phyloP scores from a whole-genome alignment of 2,888 invertebrate genomes.

The Omphaloscelis lunosa region DNA sequence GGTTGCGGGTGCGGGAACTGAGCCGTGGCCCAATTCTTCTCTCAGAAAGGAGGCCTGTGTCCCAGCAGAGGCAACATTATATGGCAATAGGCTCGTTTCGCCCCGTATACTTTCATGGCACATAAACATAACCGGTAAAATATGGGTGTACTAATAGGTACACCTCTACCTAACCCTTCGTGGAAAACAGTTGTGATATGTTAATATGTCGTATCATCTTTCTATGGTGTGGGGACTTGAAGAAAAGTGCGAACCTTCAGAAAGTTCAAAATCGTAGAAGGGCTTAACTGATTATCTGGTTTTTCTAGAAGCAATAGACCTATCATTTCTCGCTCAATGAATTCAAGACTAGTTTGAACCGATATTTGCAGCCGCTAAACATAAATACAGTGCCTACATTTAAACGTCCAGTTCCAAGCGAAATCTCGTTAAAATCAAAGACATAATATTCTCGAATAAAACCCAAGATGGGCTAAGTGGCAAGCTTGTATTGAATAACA shows the following conservation, averaged over 20 bases:
- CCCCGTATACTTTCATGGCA: no score
- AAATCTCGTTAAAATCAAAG: conserved; percentile 38
- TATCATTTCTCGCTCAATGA: background rate
- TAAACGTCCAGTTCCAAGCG: conserved; percentile 15
- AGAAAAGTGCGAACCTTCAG: background rate
- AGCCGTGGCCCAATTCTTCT: no score
- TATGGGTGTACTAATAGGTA: no score
- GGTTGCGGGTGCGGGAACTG: no score
- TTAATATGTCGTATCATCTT: no score
- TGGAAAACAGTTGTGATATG: no score
- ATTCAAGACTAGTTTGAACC: background rate
- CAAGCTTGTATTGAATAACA: conserved; percentile 51
- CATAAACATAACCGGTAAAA: no score
- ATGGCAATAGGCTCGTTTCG: no score
- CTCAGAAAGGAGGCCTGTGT: no score
- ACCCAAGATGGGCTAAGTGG: conserved; percentile 52
- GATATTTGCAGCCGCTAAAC: background rate
- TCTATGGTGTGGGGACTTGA: background rate
- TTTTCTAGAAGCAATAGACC: background rate
- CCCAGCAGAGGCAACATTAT: no score
- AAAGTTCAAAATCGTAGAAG: background rate
- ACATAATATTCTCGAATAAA: conserved; percentile 45
- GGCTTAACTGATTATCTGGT: background rate
- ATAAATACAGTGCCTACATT: conserved; percentile 14
- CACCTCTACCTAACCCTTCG: no score